Conservation (phyloP, 2,888 invertebrate genomes). For the Diplazon laetatorius region DNA sequence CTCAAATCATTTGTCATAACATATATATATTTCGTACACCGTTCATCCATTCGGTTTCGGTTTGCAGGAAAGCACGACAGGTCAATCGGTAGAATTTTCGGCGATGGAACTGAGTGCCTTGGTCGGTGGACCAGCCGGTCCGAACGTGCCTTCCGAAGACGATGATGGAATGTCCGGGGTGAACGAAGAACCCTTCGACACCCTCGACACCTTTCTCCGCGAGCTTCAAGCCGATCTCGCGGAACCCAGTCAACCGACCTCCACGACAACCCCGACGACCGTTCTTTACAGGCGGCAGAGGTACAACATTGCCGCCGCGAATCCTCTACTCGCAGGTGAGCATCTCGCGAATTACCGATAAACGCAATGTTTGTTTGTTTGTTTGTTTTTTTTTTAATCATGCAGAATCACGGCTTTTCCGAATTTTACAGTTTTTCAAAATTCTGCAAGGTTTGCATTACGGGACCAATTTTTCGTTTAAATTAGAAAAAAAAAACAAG, state of each 20-base stretch:
- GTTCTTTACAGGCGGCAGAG: conserved; percentile 84
- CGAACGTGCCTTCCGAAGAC: conserved; percentile 77
- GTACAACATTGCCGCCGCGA: conserved; percentile 93
- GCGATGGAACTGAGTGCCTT: conserved; percentile 80
- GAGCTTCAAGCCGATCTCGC: conserved; percentile 86
- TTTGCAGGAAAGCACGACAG: conserved; percentile 81
- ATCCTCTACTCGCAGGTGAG: conserved; percentile 93
- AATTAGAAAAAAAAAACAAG: too few species aligned
- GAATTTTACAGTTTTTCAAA: too few species aligned
- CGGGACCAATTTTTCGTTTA: too few species aligned
- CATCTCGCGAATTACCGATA: conserved; percentile 41
- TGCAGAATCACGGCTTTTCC: too few species aligned
- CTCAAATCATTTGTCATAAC: background rate
- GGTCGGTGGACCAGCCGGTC: conserved; percentile 76
- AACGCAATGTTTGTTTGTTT: conserved; percentile 19
- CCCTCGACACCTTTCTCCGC: conserved; percentile 91
- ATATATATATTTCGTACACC: too few species aligned
- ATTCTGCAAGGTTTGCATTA: too few species aligned
- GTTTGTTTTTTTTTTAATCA: too few species aligned
- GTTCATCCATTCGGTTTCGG: too few species aligned
- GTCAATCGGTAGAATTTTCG: conserved; percentile 79
- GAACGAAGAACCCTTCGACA: conserved; percentile 91
- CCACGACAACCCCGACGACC: conserved; percentile 80
- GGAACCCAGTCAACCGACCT: conserved; percentile 83
- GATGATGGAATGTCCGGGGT: conserved; percentile 77